Percentiles rank a stretch among this genome's conserved stretches.
Conservation (phyloP, 2,113 vertebrate species). For the Erinaceus europaeus region DNA sequence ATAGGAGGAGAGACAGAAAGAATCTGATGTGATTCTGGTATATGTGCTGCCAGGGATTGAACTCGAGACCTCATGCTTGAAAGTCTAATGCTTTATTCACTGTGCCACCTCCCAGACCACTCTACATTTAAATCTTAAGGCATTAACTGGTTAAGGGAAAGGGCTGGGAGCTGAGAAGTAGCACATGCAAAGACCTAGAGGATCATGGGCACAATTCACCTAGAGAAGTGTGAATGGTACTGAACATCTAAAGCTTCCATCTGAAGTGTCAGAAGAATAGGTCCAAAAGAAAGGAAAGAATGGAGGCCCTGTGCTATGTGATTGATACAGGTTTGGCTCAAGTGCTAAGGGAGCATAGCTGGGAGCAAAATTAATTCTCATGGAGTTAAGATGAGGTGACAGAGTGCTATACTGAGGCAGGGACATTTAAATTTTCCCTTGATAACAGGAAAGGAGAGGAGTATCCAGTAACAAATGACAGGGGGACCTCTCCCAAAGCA, state of each 20-base stretch:
- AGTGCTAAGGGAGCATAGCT: background rate
- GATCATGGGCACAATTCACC: background rate
- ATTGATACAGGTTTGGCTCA: no score
- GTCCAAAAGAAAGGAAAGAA: background rate
- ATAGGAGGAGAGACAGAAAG: no score
- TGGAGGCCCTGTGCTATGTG: background rate
- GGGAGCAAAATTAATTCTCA: background rate
- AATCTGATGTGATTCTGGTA: no score
- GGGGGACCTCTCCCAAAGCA: background rate
- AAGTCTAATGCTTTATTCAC: no score
- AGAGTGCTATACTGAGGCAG: background rate
- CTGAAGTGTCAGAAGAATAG: background rate
- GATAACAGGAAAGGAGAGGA: no score
- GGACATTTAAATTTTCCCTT: background rate
- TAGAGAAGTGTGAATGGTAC: background rate
- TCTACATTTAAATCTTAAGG: background rate
- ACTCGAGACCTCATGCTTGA: no score
- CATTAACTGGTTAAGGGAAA: background rate
- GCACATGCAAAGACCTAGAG: background rate
- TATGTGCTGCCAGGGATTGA: no score
- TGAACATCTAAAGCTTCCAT: no score
- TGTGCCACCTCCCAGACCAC: no score
- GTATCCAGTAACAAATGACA: background rate
- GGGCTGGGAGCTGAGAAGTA: background rate
- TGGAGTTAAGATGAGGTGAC: background rate